phyloP scores from a whole-genome alignment of 2,888 invertebrate species.

The Xylophagus ater region DNA sequence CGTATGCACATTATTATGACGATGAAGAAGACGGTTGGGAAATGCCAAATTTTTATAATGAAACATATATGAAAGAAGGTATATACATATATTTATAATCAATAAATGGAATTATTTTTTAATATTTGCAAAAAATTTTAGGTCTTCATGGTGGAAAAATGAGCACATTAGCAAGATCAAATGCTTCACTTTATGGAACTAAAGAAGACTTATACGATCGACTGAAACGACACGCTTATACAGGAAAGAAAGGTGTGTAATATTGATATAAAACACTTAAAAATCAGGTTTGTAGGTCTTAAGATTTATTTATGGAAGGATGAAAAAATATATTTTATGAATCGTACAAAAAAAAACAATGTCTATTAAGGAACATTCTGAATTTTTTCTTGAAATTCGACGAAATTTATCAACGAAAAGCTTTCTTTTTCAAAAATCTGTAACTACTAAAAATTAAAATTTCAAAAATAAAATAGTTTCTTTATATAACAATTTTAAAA shows the following conservation, averaged over 20 bases:
- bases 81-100: conserved; percentile 13
- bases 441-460: not conserved
- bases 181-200: conserved; percentile 88
- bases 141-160: conserved; percentile 79
- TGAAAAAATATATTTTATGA: not conserved
- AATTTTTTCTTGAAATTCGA: conserved; percentile 1
- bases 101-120: not conserved
- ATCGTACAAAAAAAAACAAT: conserved; percentile 10
- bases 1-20: conserved; percentile 91
- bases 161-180: conserved; percentile 86
- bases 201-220: conserved; percentile 93
- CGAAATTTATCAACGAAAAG: not conserved
- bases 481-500: conserved; percentile 7
- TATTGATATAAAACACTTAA: not conserved
- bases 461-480: not conserved
- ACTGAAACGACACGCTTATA: conserved; percentile 88
- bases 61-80: conserved; percentile 89
- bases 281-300: not conserved
- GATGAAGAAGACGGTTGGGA: conserved; percentile 96
- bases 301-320: not conserved
- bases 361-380: conserved; percentile 8
- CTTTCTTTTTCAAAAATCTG: not conserved
- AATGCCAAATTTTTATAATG: conserved; percentile 95
- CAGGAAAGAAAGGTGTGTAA: conserved; percentile 79
- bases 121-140: conserved; percentile 17